Evolutionary conservation across 1,140 invertebrate species (phyloP), one percentile per base, ranked within the genome.

Genomic region (Stegodyphus dumicola): DNA sequence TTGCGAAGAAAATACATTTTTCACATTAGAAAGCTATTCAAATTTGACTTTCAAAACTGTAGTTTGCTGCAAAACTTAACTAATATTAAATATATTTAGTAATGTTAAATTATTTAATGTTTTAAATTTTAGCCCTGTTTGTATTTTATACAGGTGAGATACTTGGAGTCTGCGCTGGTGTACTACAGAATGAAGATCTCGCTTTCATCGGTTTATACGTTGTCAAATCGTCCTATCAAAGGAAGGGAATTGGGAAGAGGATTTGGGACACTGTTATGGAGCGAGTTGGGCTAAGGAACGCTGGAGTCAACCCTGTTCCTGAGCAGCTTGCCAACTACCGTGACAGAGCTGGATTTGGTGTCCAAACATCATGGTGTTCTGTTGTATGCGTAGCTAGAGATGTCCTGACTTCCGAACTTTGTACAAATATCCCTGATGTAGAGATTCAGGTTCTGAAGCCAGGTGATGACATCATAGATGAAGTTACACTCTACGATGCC

Each of bases 121-220:
- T 33, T 33, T 33, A 33, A 33, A 33, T 33, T 33, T 33, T 33
- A 33, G 3, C 33, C 33, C 33, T 1, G 3, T 33, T 33, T 33
- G 33, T 33, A 33, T 33, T 33, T 33, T 33, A 33, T 33, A 33
- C 17, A 89, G 88, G 86, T n/a, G 51, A 66, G 17, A 56, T 89
- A 2, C 10, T 88, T 2, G 88, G 88, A 11, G 77, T 76, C 11
- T 89, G 88, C 69, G 85, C 87, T 13, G 88, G 78, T 1, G 76
- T 88, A 6, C 60, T 87, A 15, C 77, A 85, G 33, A 74, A 87
- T 48, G 81, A 88, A 7, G 71, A 87, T 15, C 15, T 86, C 0
- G 87, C 75, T 15, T 89, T 89, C 66, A 78, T 89, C 7, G 88
- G 88, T 17, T 17, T 89, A 5, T 89, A 89, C 33, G 88, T 79